These are phyloP conservation scores for Phenganax marumi DNA, from an alignment of 92 coral and sea anemone genomes.

Conservation along the genomic window DNA sequence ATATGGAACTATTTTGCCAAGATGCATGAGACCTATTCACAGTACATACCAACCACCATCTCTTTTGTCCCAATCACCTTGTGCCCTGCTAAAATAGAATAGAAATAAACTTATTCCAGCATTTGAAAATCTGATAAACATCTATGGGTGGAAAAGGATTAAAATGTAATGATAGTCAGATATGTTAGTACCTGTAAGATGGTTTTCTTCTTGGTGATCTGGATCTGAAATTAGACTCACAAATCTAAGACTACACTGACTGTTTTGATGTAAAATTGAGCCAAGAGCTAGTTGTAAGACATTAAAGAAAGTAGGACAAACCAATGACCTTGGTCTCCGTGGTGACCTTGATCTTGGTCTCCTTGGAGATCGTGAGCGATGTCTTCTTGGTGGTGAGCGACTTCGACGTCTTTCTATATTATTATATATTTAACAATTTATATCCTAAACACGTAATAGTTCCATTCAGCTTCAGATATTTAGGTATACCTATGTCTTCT, in stretches of 20 bases:
- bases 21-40: neutral
- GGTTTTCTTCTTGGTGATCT: conserved; percentile 40
- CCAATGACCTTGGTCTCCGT: neutral
- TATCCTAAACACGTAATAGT: neutral
- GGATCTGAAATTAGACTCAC: conserved; percentile 13
- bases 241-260: no score
- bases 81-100: neutral
- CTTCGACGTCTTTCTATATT: conserved; percentile 34
- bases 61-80: conserved; percentile 11
- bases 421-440: neutral
- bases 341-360: conserved; percentile 33
- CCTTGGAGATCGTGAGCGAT: conserved; percentile 47
- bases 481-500: conserved; percentile 15
- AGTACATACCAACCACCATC: conserved; percentile 11
- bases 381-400: conserved; percentile 48
- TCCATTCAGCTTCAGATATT: neutral
- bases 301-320: neutral
- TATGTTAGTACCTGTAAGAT: conserved; percentile 14
- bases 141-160: neutral
- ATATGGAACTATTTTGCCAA: neutral
- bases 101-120: neutral
- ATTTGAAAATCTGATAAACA: neutral
- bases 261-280: neutral
- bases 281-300: neutral
- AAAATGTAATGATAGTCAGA: neutral